A percentile compares a stretch with the other conserved stretches of the same genome.
Evolutionary conservation across 1,140 invertebrate species (phyloP).

Genomic region (Diplogasteroides magnus): DNA sequence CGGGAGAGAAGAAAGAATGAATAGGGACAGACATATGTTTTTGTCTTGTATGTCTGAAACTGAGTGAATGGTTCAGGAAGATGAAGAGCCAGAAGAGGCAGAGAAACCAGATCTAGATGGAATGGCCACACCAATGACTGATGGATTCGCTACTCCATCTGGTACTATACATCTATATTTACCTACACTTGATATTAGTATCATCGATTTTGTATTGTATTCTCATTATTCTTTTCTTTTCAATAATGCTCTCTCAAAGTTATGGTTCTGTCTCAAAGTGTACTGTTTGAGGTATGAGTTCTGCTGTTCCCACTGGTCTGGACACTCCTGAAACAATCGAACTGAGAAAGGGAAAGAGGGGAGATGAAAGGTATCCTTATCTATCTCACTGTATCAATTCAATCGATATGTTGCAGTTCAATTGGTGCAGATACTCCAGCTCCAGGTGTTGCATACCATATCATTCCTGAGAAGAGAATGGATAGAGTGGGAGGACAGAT

Average conservation of each 20-base stretch:
- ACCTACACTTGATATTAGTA: too few relatives aligned
- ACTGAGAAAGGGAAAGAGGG: conserved; percentile 89
- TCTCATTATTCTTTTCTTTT: too few relatives aligned
- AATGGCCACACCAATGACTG: conserved; percentile 58
- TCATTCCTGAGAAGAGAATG: conserved; percentile 86
- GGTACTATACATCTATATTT: too few relatives aligned
- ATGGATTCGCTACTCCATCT: conserved; percentile 36
- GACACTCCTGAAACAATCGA: conserved; percentile 98
- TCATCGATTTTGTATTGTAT: too few relatives aligned
- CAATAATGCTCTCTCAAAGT: too few relatives aligned
- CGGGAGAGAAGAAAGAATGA: too few relatives aligned
- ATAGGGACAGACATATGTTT: too few relatives aligned
- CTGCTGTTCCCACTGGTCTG: conserved; percentile 71
- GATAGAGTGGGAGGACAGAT: conserved; percentile 78
- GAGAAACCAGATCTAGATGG: conserved; percentile 58
- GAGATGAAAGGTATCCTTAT: conserved; percentile 81
- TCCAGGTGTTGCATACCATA: conserved; percentile 69
- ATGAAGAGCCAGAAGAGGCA: conserved; percentile 64
- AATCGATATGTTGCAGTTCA: conserved; percentile 32
- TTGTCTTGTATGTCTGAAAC: too few relatives aligned
- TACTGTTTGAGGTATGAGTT: not conserved
- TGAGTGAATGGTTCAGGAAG: conserved; percentile 58
- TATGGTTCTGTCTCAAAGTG: too few relatives aligned
- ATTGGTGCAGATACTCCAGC: conserved; percentile 77
- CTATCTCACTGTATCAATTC: not conserved